Percentiles rank a stretch among this genome's conserved stretches.
Evolutionary conservation across 2,888 invertebrate genomes (phyloP).

Genomic region (Neoascia interrupta): DNA sequence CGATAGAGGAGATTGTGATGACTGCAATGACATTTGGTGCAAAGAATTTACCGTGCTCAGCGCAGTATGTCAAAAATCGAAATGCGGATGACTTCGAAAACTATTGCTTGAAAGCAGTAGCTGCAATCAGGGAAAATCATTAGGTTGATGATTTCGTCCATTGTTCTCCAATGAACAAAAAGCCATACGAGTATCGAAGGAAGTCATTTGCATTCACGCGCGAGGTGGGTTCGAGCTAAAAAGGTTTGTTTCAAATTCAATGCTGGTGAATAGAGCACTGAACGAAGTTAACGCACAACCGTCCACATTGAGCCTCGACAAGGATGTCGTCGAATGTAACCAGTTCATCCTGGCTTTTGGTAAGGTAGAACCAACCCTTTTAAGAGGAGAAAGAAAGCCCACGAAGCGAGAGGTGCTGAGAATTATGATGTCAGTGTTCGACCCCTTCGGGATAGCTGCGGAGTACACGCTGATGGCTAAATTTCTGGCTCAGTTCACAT

Average conservation of each 20-base stretch:
- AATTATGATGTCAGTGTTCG: no score
- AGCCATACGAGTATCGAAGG: not conserved
- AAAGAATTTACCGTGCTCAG: conserved; percentile 26
- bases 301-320: not conserved
- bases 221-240: conserved; percentile 14
- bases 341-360: not conserved
- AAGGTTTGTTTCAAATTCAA: conserved; percentile 26
- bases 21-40: conserved; percentile 32
- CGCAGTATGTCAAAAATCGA: conserved; percentile 58
- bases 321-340: not conserved
- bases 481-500: not conserved
- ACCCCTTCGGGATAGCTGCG: conserved; percentile 8
- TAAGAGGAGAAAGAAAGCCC: not conserved
- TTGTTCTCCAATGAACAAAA: conserved; percentile 11
- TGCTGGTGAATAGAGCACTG: not conserved
- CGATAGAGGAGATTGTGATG: not conserved
- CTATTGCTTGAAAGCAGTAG: not conserved
- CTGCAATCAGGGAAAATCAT: conserved; percentile 25
- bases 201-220: conserved; percentile 10
- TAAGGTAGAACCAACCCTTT: not conserved
- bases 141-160: conserved; percentile 36
- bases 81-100: conserved; percentile 6
- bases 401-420: no score
- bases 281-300: not conserved
- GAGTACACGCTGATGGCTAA: conserved; percentile 5